phyloP scores from a whole-genome alignment of 30 jellyfish, hydroid and myxozoan species.

The Cassiopea xamachana region DNA sequence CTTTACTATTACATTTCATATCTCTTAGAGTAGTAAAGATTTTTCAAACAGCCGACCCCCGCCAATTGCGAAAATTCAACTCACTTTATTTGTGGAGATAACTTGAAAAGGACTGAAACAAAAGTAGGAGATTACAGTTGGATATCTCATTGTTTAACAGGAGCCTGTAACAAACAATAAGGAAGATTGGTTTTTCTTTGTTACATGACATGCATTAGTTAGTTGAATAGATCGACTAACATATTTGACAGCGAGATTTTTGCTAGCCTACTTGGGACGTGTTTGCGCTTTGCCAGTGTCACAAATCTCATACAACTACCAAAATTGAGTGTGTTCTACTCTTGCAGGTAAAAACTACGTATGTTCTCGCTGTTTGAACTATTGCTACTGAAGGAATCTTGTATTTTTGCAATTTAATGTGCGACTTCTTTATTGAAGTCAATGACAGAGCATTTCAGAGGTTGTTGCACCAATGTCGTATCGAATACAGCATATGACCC shows the following conservation, averaged over 20 bases:
- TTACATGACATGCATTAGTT: not conserved
- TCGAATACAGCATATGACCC: too few species aligned
- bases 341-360: not conserved
- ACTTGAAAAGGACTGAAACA: not conserved
- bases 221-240: not conserved
- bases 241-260: not conserved
- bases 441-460: not conserved
- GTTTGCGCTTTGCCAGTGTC: not conserved
- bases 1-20: too few species aligned
- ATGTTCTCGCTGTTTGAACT: not conserved
- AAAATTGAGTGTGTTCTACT: not conserved
- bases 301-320: not conserved
- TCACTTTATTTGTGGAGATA: not conserved
- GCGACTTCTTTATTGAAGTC: not conserved
- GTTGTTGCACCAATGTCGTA: too few species aligned
- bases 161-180: not conserved
- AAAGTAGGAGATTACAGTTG: not conserved
- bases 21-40: too few species aligned
- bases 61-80: not conserved
- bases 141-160: not conserved
- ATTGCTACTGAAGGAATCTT: not conserved
- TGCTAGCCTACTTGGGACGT: not conserved
- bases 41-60: not conserved
- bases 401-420: not conserved
- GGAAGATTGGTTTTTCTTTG: not conserved